Conservation (phyloP, 2,797 vertebrate species). For the Clarias laeviceps region DNA sequence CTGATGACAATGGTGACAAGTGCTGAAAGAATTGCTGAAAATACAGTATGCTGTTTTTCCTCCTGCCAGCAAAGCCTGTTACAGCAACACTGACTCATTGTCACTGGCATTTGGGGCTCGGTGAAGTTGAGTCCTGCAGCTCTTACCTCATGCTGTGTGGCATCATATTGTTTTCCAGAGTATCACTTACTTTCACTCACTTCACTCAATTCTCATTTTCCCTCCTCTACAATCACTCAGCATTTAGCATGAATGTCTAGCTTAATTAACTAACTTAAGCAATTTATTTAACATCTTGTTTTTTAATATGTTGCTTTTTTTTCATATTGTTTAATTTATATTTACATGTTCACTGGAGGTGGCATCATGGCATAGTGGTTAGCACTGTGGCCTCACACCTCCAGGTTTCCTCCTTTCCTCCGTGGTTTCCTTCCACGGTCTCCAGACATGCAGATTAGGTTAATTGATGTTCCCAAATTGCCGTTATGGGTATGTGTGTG, state of each 20-base stretch:
- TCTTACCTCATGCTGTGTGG: conserved; percentile 20
- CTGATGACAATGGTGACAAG: conserved; percentile 50
- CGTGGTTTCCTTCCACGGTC: no score
- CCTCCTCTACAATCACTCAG: conserved; percentile 11
- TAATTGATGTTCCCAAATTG: no score
- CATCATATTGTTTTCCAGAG: conserved; percentile 55
- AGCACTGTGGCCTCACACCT: no score
- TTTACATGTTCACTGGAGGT: no score
- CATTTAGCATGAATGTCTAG: conserved; percentile 8
- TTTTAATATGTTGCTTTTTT: no score
- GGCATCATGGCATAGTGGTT: no score
- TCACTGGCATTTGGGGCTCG: conserved; percentile 72
- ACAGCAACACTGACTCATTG: conserved; percentile 64
- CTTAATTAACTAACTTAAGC: not conserved
- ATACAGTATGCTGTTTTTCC: conserved; percentile 62
- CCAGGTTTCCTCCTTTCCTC: no score
- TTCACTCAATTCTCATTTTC: conserved; percentile 54
- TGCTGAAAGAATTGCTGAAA: conserved; percentile 63
- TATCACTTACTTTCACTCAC: conserved; percentile 53
- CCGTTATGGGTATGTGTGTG: no score
- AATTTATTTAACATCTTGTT: not conserved
- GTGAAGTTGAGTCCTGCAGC: conserved; percentile 60
- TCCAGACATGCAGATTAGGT: no score
- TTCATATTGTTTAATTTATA: no score
- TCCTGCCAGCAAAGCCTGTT: conserved; percentile 64